phyloP scores from a whole-genome alignment of 2,888 invertebrate species.

The Lasius platythorax region DNA sequence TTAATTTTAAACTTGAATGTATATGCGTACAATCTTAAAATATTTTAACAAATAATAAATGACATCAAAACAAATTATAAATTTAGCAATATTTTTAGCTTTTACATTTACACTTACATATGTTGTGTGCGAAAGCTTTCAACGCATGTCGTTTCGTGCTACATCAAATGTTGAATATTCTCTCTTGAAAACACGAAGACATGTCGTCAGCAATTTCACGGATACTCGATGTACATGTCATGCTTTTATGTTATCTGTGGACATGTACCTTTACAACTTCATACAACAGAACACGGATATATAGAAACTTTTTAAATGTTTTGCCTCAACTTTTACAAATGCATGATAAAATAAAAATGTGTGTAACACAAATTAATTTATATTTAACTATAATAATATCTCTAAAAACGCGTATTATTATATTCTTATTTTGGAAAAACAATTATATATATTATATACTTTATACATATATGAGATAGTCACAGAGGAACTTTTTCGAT shows the following conservation, averaged over 20 bases:
- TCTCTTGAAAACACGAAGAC: slow-evolving; percentile 21
- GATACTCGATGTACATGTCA: neutral
- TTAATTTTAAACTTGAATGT: slow-evolving; percentile 1
- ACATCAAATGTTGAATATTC: neutral
- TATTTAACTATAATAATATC: neutral
- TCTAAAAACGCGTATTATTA: neutral
- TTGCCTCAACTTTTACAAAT: neutral
- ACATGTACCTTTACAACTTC: neutral
- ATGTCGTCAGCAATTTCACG: slow-evolving; percentile 6
- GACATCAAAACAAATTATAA: neutral
- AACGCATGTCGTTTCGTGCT: neutral
- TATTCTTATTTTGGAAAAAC: neutral
- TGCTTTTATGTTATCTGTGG: neutral
- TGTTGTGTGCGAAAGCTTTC: slow-evolving; percentile 8
- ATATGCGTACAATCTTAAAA: neutral
- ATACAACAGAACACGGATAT: neutral
- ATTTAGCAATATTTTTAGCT: neutral
- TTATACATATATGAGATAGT: neutral
- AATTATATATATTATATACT: neutral
- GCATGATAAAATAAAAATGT: neutral
- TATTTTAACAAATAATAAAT: slow-evolving; percentile 11
- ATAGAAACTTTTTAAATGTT: neutral
- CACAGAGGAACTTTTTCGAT: neutral
- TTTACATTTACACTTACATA: slow-evolving; percentile 24
- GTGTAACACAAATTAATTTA: neutral